phyloP scores from a whole-genome alignment of 2,888 invertebrate species.

The Thysanoteuthis rhombus region DNA sequence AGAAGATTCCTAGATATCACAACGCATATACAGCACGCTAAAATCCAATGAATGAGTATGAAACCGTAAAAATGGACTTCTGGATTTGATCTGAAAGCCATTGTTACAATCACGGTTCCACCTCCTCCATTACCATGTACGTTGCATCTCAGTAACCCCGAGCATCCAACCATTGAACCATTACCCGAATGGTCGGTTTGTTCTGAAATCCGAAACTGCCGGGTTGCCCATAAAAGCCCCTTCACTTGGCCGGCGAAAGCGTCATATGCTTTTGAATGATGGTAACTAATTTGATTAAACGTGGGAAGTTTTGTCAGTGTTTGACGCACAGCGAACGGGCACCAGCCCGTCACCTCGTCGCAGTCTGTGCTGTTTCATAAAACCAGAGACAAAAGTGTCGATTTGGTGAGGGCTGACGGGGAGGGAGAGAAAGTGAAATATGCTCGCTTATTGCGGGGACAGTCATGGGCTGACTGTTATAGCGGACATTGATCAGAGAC shows the following conservation, averaged over 20 bases:
- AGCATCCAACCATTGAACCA: background rate
- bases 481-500: background rate
- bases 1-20: background rate
- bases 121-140: background rate
- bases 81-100: background rate
- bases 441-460: background rate
- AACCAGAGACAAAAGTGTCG: background rate
- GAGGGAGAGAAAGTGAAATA: background rate
- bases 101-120: background rate
- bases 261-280: conserved; percentile 23
- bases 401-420: background rate
- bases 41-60: background rate
- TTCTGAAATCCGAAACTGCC: background rate
- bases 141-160: background rate
- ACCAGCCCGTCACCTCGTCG: background rate
- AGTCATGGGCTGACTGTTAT: background rate
- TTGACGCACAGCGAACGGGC: background rate
- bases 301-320: background rate
- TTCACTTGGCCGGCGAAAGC: background rate
- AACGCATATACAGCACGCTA: too few species aligned
- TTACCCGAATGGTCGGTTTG: background rate
- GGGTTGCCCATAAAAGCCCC: background rate
- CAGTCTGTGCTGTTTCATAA: background rate
- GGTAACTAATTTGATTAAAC: background rate
- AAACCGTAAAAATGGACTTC: background rate